Percentiles rank a stretch among this genome's conserved stretches.
Evolutionary conservation across 2,888 invertebrate species (phyloP).

Genomic region (Noctua comes): DNA sequence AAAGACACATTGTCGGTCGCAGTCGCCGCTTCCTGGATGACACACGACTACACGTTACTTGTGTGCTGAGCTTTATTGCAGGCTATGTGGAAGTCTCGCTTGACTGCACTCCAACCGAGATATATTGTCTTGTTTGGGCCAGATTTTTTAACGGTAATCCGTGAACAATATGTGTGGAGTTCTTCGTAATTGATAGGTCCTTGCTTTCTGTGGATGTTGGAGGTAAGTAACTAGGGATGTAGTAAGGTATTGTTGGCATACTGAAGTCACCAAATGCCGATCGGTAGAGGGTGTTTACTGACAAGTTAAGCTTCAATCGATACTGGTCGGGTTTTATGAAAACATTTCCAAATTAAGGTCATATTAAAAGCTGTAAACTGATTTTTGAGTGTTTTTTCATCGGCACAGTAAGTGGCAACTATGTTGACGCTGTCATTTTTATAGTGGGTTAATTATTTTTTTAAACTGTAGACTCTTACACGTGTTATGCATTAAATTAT

Average conservation of each 20-base stretch:
- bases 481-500: not conserved
- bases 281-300: not conserved
- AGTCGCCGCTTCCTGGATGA: conserved; percentile 61
- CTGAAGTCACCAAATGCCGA: not conserved
- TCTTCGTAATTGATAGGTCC: not conserved
- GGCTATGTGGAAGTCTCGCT: conserved; percentile 21
- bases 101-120: conserved; percentile 35
- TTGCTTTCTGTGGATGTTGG: not conserved
- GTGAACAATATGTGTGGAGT: not conserved
- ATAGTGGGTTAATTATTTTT: no score
- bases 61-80: conserved; percentile 57
- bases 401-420: not conserved
- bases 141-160: conserved; percentile 39
- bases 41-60: conserved; percentile 42
- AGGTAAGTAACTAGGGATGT: not conserved
- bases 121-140: conserved; percentile 39
- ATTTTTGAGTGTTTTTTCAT: not conserved
- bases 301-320: not conserved
- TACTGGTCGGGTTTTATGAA: not conserved
- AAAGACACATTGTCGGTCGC: conserved; percentile 59
- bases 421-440: not conserved
- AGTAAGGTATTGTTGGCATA: not conserved
- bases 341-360: not conserved
- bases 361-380: not conserved
- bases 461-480: not conserved